Conservation (phyloP, 2,113 vertebrate species). For the Calyptommatus sinebrachiatus region DNA sequence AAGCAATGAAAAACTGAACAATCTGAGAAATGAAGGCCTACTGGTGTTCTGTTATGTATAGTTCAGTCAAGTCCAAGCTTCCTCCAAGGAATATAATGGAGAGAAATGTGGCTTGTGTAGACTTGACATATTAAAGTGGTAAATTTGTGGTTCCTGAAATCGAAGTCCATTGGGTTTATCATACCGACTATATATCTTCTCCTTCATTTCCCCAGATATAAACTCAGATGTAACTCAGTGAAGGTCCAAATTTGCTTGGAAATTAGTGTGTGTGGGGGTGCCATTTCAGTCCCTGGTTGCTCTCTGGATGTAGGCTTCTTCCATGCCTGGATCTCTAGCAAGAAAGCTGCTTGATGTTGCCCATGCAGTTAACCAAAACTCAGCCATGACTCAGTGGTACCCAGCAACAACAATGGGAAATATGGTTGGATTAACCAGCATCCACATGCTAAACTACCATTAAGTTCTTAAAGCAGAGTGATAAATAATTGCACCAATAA, state of each 20-base stretch:
- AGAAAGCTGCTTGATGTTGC: no score
- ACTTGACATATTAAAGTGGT: neutral
- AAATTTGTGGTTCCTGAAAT: neutral
- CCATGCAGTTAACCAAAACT: no score
- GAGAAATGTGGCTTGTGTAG: neutral
- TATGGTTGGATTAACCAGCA: neutral
- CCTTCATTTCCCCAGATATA: neutral
- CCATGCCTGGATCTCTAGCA: no score
- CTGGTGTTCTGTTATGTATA: neutral
- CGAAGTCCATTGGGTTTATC: neutral
- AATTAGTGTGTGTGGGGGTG: no score
- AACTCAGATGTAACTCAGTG: no score
- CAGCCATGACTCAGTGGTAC: no score
- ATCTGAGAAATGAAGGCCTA: conserved; percentile 43
- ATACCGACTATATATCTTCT: neutral
- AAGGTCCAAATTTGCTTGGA: no score
- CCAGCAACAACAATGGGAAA: neutral
- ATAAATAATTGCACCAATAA: neutral
- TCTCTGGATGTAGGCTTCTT: no score
- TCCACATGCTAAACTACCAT: neutral
- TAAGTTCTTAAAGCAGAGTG: no score
- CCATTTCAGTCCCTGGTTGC: no score
- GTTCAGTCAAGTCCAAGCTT: rapidly evolving
- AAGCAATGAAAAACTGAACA: conserved; percentile 57
- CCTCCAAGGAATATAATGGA: neutral